Evolutionary conservation across 2,113 vertebrate genomes (phyloP), one percentile per base, ranked within the genome.

Genomic region (Rhinoderma darwinii): DNA sequence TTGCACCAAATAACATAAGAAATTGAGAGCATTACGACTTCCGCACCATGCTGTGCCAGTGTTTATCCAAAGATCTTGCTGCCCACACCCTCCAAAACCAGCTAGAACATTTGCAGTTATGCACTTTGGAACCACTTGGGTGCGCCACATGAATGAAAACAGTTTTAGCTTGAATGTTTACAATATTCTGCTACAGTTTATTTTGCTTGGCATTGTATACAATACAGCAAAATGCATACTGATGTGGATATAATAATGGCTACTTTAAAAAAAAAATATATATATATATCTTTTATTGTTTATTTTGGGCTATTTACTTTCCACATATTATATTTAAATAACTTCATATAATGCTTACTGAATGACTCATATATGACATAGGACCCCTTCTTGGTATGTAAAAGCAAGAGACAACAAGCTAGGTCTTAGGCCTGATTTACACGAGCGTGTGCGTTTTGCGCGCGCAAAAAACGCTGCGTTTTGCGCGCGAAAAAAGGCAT

Each of bases 161-260:
- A 25, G 73, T 22, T 50, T 50, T 44, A 30, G n/a, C 15, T 17
- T 75, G 43, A 47, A 37, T 30, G 25, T 47, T 75, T 47, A 7
- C 10, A 27, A 47, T 35, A 27, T 27, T 39, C 74, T 30, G 74
- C 27, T 50, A 50, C 7, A 50, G 11, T 17, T 50, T 32, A 30
- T 30, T 32, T 0, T 77, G 14, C 27, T 32, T 51, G 30, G 27
- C 17, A 3, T 51, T 30, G 9, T 30, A n/a, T 25, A 3, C 17
- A 15, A 18, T 59, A 59, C 0, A 72, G 27, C 35, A 37, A 39
- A 72, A 20, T 18, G 6, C 37, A 72, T 18, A 35, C 37, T 11
- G 3, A 10, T 18, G 4, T 30, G 70, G 44, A 61, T 88, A 90
- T 41, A 82, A 87, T 8, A 47, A 47, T 47, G 44, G 44, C 12